Evolutionary conservation across 2,797 vertebrate genomes (phyloP), one percentile per base, ranked within the genome.

Genomic region (Gymnothorax reevesii): DNA sequence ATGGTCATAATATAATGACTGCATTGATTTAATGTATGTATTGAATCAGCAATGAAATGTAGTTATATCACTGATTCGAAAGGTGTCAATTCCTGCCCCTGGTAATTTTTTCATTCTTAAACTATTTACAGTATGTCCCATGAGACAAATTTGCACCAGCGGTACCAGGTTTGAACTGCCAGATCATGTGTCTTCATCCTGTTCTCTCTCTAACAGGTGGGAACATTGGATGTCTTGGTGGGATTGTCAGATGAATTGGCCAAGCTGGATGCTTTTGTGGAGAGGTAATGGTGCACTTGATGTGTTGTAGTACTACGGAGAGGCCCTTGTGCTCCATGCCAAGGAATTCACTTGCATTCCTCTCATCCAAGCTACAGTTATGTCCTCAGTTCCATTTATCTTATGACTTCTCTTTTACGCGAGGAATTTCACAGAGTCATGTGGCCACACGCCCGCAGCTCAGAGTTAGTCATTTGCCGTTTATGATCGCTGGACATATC

Each of bases 231-330:
- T 94, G 97, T 99, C 91, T 95, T 99, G 93, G 98, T 99, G 83
- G 98, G 98, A 79, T 95, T 99, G 88, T 99, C 98, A 0, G 98
- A 99, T 94, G 98, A 99, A 90, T 94, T 99, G 93, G 97, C 98
- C 91, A 99, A 99, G 90, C 94, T 99, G 95, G 98, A 99, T 93
- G 94, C 97, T 0, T 99, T 99, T 94, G 98, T 98, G 87, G 98
- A 99, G 95, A 94, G 98, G 98, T 99, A 97, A 94, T 0, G 6
- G 75, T 9, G 57, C 52, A 54, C 15, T 12, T 15, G 57, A 25
- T 12, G 59, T 22, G 66, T 87, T 64, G 64, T 75, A 66, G 49
- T 25, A 52, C 10, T 80, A 52, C 13, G 1, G 17, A 27, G 22
- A 60, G 33, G 64, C 17, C 59, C 7, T 27, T 15, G 15, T 17